Percentiles rank a stretch among this genome's conserved stretches.
These are phyloP conservation scores for Mythimna loreyi DNA, from an alignment of 2,888 invertebrate species.

Conservation along the genomic window DNA sequence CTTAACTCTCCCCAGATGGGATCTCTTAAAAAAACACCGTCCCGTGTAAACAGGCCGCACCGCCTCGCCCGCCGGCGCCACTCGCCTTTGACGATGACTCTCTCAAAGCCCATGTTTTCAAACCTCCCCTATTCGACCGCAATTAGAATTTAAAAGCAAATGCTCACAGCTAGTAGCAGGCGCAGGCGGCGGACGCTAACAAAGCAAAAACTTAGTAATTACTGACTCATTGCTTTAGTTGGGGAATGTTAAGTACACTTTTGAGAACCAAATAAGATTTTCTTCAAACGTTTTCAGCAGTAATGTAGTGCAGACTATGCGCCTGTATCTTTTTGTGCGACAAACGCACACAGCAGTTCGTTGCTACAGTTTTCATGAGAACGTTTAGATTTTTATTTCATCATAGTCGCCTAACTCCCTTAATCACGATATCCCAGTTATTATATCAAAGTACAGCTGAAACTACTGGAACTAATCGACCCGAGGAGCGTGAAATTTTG, in stretches of 20 bases:
- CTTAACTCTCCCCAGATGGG: background rate
- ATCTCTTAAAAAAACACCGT: background rate
- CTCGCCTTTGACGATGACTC: slow-evolving; percentile 30
- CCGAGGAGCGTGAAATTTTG: too few relatives aligned
- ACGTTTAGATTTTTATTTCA: too few relatives aligned
- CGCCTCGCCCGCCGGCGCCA: slow-evolving; percentile 4
- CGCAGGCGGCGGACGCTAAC: background rate
- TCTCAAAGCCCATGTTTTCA: slow-evolving; percentile 41
- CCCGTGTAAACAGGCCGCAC: slow-evolving; percentile 22
- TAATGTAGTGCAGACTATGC: background rate
- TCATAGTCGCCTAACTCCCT: too few relatives aligned
- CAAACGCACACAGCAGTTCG: too few relatives aligned
- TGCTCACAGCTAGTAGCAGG: slow-evolving; percentile 14
- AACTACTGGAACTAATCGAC: too few relatives aligned
- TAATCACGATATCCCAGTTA: too few relatives aligned
- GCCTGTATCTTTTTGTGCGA: background rate
- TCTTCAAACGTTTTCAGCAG: background rate
- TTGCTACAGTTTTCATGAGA: too few relatives aligned
- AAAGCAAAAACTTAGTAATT: slow-evolving; percentile 27
- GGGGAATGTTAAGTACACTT: background rate
- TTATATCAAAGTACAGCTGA: too few relatives aligned
- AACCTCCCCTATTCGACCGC: slow-evolving; percentile 37
- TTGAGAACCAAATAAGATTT: background rate
- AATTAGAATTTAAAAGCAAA: slow-evolving; percentile 56
- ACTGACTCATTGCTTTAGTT: slow-evolving; percentile 14